Percentiles rank a stretch among this genome's conserved stretches.
Evolutionary conservation across 2,113 vertebrate genomes (phyloP).

Genomic region (Mus pahari): DNA sequence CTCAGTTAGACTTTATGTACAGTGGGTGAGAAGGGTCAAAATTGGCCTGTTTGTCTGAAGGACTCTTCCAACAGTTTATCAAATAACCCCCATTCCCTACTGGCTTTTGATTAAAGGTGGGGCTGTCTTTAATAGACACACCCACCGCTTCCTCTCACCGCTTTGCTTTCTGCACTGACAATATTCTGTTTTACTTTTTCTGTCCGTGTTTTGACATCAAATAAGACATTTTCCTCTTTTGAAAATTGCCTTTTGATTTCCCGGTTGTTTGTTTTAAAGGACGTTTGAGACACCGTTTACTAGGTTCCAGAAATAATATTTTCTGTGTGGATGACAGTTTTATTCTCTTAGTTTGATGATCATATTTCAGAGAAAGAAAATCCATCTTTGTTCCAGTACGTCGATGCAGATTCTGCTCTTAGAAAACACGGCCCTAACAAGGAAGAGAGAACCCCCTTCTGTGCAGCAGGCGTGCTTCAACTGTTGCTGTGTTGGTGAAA

Average conservation of each 20-base stretch:
- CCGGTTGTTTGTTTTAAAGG: slow-evolving; percentile 46
- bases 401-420: background rate
- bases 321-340: slow-evolving; percentile 28
- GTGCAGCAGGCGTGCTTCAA: background rate
- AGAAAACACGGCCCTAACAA: background rate
- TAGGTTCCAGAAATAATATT: background rate
- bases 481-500: background rate
- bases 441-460: background rate
- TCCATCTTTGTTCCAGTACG: background rate
- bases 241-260: background rate
- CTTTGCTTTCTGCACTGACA: background rate
- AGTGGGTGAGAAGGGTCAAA: slow-evolving; percentile 23
- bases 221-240: background rate
- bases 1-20: background rate
- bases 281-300: slow-evolving; percentile 1
- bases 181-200: background rate
- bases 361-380: background rate
- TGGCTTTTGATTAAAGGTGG: background rate
- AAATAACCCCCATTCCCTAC: background rate
- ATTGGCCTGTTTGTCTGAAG: background rate
- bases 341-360: background rate
- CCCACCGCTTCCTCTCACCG: background rate
- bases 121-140: background rate
- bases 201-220: background rate
- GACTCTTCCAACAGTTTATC: background rate